Percentiles rank a stretch among this genome's conserved stretches.
phyloP scores from a whole-genome alignment of 1,140 invertebrate genomes.

The Apis mellifera region Amel_HAv3.1 CM009940.2:1945001-1945500 shows the following conservation, averaged over 20 bases:
- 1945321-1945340: constrained; percentile 54
- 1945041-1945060: background rate
- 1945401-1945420: constrained; percentile 56
- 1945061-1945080: background rate
- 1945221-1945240: constrained; percentile 50
- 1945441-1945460: constrained; percentile 17
- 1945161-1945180: no score
- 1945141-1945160: no score
- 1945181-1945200: background rate
- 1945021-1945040: background rate
- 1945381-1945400: constrained; percentile 42
- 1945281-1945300: constrained; percentile 59
- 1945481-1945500: constrained; percentile 45
- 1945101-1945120: background rate
- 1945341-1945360: constrained; percentile 38
- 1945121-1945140: background rate
- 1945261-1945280: constrained; percentile 52
- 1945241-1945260: constrained; percentile 46
- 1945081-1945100: background rate
- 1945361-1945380: constrained; percentile 59
- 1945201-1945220: constrained; percentile 47
- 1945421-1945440: constrained; percentile 50
- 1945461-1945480: constrained; percentile 38
- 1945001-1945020: background rate
- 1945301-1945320: constrained; percentile 59